These are phyloP conservation scores for Ichneumoninae sp. DNA, from an alignment of 2,888 invertebrate genomes.

Conservation along the genomic window DNA sequence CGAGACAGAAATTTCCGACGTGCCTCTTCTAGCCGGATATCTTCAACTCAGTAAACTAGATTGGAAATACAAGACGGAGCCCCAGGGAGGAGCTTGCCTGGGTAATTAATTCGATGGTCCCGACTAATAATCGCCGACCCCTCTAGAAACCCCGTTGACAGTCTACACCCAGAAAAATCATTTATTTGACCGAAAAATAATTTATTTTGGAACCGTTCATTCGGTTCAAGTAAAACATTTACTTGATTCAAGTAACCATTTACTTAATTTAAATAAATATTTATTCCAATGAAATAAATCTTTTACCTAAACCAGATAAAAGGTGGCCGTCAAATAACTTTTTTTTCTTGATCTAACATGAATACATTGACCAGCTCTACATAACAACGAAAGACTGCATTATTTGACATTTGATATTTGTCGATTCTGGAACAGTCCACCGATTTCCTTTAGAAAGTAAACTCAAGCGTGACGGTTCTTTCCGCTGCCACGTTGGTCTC, in stretches of 20 bases:
- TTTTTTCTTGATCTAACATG: too few relatives aligned
- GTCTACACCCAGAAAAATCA: too few relatives aligned
- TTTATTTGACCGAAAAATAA: too few relatives aligned
- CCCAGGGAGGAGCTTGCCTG: constrained; percentile 92
- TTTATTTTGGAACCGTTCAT: too few relatives aligned
- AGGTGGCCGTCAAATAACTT: too few relatives aligned
- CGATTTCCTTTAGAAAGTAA: constrained; percentile 61
- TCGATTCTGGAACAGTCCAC: constrained; percentile 25
- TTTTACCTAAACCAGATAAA: too few relatives aligned
- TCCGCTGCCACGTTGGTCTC: not conserved
- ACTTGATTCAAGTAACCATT: too few relatives aligned
- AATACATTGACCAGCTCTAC: not conserved
- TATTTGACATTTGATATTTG: not conserved
- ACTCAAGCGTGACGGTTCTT: constrained; percentile 6
- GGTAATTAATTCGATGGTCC: constrained; percentile 85
- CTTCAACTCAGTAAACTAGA: constrained; percentile 94
- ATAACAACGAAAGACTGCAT: not conserved
- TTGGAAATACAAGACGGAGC: constrained; percentile 97
- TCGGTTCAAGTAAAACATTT: too few relatives aligned
- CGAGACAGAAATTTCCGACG: constrained; percentile 96
- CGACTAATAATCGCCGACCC: not conserved
- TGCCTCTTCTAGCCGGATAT: constrained; percentile 94
- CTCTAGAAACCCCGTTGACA: not conserved
- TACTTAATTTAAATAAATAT: too few relatives aligned
- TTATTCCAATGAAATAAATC: too few relatives aligned